phyloP scores from a whole-genome alignment of 2,113 vertebrate species.

The Myrmophylax atrothorax region DNA sequence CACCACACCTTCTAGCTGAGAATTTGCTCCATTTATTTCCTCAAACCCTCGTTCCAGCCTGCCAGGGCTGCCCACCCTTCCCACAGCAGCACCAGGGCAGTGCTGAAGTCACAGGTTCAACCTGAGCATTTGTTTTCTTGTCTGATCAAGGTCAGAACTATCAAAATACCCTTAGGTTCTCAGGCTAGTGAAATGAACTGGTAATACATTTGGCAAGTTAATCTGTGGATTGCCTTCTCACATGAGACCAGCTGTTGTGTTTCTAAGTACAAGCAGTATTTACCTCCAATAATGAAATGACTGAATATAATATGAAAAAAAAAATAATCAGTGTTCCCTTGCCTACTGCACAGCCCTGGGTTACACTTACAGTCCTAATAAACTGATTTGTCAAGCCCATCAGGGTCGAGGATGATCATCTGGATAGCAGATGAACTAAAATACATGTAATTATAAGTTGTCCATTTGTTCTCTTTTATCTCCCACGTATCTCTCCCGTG shows the following conservation, averaged over 20 bases:
- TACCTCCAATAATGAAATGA: slow-evolving; percentile 70
- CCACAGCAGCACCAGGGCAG: background rate
- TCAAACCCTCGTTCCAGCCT: background rate
- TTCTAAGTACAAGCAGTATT: slow-evolving; percentile 65
- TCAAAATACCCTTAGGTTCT: slow-evolving; percentile 69
- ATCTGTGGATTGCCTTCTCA: slow-evolving; percentile 76
- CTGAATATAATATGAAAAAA: slow-evolving; percentile 61
- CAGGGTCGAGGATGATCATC: slow-evolving; percentile 80
- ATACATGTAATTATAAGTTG: slow-evolving; percentile 78
- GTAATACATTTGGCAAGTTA: slow-evolving; percentile 70
- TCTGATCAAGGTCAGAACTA: slow-evolving; percentile 72
- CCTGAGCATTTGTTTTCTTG: slow-evolving; percentile 44
- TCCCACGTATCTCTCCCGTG: slow-evolving; percentile 60
- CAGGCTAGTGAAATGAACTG: slow-evolving; percentile 67
- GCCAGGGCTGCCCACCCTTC: background rate
- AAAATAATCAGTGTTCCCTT: slow-evolving; percentile 34
- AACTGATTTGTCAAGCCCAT: slow-evolving; percentile 83
- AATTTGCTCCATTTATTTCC: background rate
- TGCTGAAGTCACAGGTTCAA: slow-evolving; percentile 34
- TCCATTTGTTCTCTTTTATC: slow-evolving; percentile 79
- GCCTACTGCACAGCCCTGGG: slow-evolving; percentile 67
- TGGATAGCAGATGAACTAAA: slow-evolving; percentile 79
- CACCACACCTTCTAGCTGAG: fast-evolving
- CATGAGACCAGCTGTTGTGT: slow-evolving; percentile 67
- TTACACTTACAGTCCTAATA: slow-evolving; percentile 77